phyloP scores from a whole-genome alignment of 1,140 invertebrate species.

The Calephelis nemesis region DNA sequence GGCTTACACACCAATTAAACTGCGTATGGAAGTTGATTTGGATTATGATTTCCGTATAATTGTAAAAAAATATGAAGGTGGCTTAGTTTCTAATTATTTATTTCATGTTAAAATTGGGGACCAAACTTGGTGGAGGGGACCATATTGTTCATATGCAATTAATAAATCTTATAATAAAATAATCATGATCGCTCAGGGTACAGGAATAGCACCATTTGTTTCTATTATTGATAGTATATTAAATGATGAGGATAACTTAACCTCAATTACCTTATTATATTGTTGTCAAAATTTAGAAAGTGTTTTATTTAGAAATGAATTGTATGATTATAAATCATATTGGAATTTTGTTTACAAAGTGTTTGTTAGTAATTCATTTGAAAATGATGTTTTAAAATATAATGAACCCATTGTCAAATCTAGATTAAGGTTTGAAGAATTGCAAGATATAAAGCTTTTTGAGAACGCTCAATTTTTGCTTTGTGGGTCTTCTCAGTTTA shows the following conservation, averaged over 20 bases:
- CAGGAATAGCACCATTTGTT: slow-evolving; percentile 84
- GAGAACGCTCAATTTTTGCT: slow-evolving; percentile 50
- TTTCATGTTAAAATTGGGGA: slow-evolving; percentile 75
- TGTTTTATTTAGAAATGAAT: slow-evolving; percentile 80
- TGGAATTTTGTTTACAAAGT: slow-evolving; percentile 85
- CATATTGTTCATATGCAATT: slow-evolving; percentile 81
- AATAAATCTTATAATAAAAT: slow-evolving; percentile 75
- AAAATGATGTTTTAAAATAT: slow-evolving; percentile 44
- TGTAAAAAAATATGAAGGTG: slow-evolving; percentile 82
- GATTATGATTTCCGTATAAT: slow-evolving; percentile 80
- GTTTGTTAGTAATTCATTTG: slow-evolving; percentile 71
- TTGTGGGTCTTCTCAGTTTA: slow-evolving; percentile 62
- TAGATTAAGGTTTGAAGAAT: slow-evolving; percentile 41
- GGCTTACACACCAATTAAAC: slow-evolving; percentile 84
- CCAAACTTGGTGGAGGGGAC: slow-evolving; percentile 82
- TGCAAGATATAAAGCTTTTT: slow-evolving; percentile 39
- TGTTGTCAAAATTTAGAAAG: slow-evolving; percentile 77
- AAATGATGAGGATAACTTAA: slow-evolving; percentile 82
- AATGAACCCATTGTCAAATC: slow-evolving; percentile 52
- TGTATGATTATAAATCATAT: slow-evolving; percentile 78
- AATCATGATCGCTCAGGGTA: slow-evolving; percentile 84
- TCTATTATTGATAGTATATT: slow-evolving; percentile 81
- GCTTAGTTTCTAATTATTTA: slow-evolving; percentile 81
- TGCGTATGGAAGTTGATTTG: slow-evolving; percentile 34
- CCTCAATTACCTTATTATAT: slow-evolving; percentile 80